These are phyloP conservation scores for Orthonyx spaldingii DNA, from an alignment of 2,113 vertebrate genomes.

Conservation along the genomic window DNA sequence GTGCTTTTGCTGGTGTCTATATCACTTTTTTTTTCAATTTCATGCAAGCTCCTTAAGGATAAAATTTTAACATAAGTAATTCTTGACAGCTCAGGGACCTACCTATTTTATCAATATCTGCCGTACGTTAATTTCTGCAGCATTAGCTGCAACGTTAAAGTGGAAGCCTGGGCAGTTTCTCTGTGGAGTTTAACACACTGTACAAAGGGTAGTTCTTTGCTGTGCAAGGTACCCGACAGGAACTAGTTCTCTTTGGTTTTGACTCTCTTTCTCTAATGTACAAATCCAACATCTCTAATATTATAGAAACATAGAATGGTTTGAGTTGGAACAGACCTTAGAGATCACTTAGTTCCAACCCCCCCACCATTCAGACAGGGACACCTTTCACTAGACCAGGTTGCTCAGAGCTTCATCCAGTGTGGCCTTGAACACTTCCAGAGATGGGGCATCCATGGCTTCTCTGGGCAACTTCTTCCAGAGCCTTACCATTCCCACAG, in stretches of 20 bases:
- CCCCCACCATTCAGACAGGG: background rate
- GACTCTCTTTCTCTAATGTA: background rate
- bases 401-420: background rate
- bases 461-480: background rate
- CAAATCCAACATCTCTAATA: background rate
- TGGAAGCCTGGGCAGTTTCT: background rate
- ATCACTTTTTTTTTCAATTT: background rate
- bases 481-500: background rate
- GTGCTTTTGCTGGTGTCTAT: background rate
- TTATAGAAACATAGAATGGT: too few relatives aligned
- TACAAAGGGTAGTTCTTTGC: background rate
- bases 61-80: background rate
- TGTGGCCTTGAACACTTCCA: background rate
- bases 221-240: fast-evolving
- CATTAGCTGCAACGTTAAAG: background rate
- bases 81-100: background rate
- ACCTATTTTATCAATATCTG: background rate
- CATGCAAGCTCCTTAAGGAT: background rate
- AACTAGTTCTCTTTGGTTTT: background rate
- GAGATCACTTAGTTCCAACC: background rate
- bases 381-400: background rate
- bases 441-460: background rate
- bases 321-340: background rate
- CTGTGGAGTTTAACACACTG: background rate
- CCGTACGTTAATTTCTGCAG: background rate